These are phyloP conservation scores for Diplolepis rosae DNA, from an alignment of 2,888 invertebrate species.

Conservation along the genomic window DNA sequence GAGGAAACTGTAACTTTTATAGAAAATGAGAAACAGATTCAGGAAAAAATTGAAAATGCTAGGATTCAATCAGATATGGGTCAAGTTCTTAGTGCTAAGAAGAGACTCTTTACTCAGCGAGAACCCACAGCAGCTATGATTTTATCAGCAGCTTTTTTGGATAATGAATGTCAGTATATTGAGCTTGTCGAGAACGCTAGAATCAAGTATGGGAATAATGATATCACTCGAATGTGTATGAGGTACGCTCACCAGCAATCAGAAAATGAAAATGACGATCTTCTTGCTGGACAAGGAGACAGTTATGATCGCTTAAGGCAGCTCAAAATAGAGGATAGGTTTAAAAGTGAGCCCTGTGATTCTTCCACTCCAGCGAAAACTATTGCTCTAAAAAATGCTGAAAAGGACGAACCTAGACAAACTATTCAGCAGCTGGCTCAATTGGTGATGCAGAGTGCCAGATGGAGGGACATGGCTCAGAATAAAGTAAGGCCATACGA, in stretches of 20 bases:
- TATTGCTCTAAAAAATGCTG: not conserved
- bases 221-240: constrained; percentile 31
- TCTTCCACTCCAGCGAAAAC: constrained; percentile 68
- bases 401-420: constrained; percentile 58
- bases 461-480: constrained; percentile 62
- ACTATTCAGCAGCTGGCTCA: constrained; percentile 68
- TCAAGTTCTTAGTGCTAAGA: constrained; percentile 54
- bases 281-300: constrained; percentile 64
- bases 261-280: constrained; percentile 45
- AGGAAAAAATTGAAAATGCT: constrained; percentile 65
- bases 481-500: constrained; percentile 35
- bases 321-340: constrained; percentile 48
- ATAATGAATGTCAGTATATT: constrained; percentile 59
- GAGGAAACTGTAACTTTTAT: constrained; percentile 64
- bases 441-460: constrained; percentile 69
- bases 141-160: constrained; percentile 65
- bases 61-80: constrained; percentile 50
- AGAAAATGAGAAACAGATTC: constrained; percentile 59
- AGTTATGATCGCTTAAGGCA: constrained; percentile 62
- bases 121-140: constrained; percentile 65
- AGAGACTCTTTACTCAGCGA: constrained; percentile 55
- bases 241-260: constrained; percentile 34
- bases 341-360: constrained; percentile 58
- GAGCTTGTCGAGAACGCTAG: constrained; percentile 48
- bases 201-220: constrained; percentile 43